Evolutionary conservation across 2,113 vertebrate genomes (phyloP), one percentile per base, ranked within the genome.

Genomic region (Megatriorchis doriae): DNA sequence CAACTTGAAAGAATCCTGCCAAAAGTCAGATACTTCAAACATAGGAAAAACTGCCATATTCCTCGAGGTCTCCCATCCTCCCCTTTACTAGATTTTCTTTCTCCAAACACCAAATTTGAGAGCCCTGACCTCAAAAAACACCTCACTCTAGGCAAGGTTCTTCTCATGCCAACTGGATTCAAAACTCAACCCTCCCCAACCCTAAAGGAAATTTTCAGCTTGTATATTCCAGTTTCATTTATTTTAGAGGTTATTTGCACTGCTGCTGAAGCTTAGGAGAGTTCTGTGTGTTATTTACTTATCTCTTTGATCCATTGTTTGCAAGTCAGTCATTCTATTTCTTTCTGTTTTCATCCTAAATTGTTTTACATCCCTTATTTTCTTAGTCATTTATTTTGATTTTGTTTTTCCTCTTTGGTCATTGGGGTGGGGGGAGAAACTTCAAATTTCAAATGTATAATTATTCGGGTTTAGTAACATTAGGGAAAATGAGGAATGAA

Each of bases 1-100:
- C 38, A 18, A 68, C 94, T 93, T 96, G 42, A 89, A 95, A 93
- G 92, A 78, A 86, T 75, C 52, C 48, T 96, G 94, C 83, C 96
- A 92, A 58, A 93, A 89, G 47, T 93, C 55, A 94, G 82, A 88
- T 81, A 96, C 92, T 96, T 96, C 93, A 95, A 94, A 96, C 86
- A 83, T 0, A 75, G 86, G 92, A 93, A 93, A 80, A 96, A 75
- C 18, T 95, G 93, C 93, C 93, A 96, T 95, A 88, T 95, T 95
- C 92, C 93, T 94, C 88, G 81, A 90, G 93, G 91, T 92, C 62
- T 94, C 88, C 63, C 63, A 94, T 95, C 79, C 68, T 96, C 55
- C 58, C 40, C 45, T 85, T 65, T 86, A 43, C 88, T 81, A 81
- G 36, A 32, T 68, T 67, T 77, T 79, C 91, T 87, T 93, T 61